Conservation (phyloP, 2,888 invertebrate genomes). For the Coenonympha arcania region DNA sequence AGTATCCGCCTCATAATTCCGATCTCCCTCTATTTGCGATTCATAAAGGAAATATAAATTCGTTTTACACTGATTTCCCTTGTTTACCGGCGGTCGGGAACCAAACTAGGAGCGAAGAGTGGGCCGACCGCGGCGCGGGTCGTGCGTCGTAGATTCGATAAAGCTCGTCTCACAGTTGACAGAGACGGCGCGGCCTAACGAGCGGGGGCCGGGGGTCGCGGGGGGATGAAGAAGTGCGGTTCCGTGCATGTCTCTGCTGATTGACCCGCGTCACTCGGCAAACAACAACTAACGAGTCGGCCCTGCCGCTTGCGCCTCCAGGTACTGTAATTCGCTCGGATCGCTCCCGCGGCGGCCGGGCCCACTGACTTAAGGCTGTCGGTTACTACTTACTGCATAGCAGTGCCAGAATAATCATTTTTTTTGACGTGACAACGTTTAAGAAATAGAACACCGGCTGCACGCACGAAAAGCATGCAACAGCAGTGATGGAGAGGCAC, state of each 20-base stretch:
- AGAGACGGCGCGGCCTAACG: slow-evolving; percentile 71
- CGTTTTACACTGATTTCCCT: slow-evolving; percentile 69
- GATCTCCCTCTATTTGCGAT: slow-evolving; percentile 43
- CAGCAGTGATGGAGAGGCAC: too few relatives aligned
- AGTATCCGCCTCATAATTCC: slow-evolving; percentile 16
- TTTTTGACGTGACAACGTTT: neutral
- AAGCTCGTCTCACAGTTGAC: slow-evolving; percentile 72
- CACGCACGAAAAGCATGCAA: too few relatives aligned
- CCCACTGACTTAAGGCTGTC: slow-evolving; percentile 39
- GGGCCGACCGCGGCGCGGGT: slow-evolving; percentile 67
- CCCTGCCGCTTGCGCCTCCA: slow-evolving; percentile 70
- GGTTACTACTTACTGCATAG: neutral
- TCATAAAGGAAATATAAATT: slow-evolving; percentile 52
- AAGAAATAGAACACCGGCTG: too few relatives aligned
- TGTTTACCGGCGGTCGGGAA: slow-evolving; percentile 69
- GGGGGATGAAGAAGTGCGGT: slow-evolving; percentile 70
- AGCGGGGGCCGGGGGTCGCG: slow-evolving; percentile 39
- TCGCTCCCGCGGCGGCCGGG: slow-evolving; percentile 62
- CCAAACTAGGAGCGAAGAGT: slow-evolving; percentile 65
- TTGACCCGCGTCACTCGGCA: slow-evolving; percentile 75
- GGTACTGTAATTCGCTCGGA: slow-evolving; percentile 63
- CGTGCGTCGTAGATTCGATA: slow-evolving; percentile 75
- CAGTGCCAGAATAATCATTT: neutral
- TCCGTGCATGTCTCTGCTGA: slow-evolving; percentile 75
- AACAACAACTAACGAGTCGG: slow-evolving; percentile 74